Percentiles rank a stretch among this genome's conserved stretches.
These are phyloP conservation scores for Anolis carolinensis DNA, from an alignment of 2,113 vertebrate species.

Conservation along the genomic window DNA sequence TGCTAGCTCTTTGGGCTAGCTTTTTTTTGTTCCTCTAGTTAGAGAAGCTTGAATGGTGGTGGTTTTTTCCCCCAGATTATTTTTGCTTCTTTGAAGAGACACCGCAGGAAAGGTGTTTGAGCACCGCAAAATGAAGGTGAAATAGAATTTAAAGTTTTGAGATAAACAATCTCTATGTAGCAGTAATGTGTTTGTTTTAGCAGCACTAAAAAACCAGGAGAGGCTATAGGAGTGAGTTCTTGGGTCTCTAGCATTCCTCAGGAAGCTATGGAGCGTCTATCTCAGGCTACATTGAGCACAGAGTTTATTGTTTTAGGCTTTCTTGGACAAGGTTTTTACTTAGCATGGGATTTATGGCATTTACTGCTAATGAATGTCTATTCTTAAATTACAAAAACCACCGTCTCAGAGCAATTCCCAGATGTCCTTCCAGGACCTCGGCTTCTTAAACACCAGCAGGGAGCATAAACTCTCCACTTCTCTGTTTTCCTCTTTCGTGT, in stretches of 20 bases:
- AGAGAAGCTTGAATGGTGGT: constrained; percentile 73
- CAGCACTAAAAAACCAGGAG: constrained; percentile 44
- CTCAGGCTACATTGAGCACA: constrained; percentile 83
- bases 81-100: constrained; percentile 36
- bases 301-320: constrained; percentile 99
- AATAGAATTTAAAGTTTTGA: constrained; percentile 65
- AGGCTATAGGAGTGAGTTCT: constrained; percentile 72
- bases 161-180: constrained; percentile 59
- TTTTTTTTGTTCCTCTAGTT: constrained; percentile 75
- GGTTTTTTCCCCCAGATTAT: background rate
- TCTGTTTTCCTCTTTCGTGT: constrained; percentile 93
- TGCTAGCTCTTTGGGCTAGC: constrained; percentile 92
- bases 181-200: constrained; percentile 61
- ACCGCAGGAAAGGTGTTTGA: constrained; percentile 61
- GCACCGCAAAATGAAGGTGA: constrained; percentile 48
- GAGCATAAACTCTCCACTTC: constrained; percentile 90
- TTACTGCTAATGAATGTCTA: constrained; percentile 96
- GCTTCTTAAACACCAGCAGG: constrained; percentile 92
- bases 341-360: constrained; percentile 97
- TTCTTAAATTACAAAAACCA: constrained; percentile 93
- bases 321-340: constrained; percentile 97
- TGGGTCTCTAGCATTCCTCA: constrained; percentile 84
- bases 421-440: constrained; percentile 88
- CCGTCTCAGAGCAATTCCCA: constrained; percentile 86
- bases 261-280: constrained; percentile 84